Conservation (phyloP, 2,113 vertebrate genomes). For the Ictalurus punctatus region DNA sequence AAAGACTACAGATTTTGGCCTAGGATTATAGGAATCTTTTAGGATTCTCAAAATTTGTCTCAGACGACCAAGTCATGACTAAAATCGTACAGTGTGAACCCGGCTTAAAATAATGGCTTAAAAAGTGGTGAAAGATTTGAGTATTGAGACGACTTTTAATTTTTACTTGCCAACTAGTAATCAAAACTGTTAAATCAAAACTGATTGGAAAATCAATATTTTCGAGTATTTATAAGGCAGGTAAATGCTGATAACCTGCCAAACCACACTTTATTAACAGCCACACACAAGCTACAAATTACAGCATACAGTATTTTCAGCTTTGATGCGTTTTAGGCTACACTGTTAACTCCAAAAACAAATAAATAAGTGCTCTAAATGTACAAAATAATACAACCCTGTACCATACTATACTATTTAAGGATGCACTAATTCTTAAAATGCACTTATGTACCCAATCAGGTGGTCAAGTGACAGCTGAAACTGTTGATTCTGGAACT, state of each 20-base stretch:
- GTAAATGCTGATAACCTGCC: background rate
- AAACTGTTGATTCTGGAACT: background rate
- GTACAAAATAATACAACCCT: background rate
- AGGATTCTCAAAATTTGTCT: too few relatives aligned
- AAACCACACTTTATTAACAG: background rate
- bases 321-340: background rate
- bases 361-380: background rate
- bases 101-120: background rate
- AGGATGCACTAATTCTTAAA: background rate
- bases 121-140: background rate
- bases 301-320: background rate
- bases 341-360: background rate
- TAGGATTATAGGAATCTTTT: too few relatives aligned
- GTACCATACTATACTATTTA: background rate
- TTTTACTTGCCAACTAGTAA: background rate
- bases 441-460: background rate
- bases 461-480: background rate
- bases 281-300: background rate
- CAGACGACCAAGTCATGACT: too few relatives aligned
- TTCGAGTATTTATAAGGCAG: background rate
- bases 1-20: too few relatives aligned
- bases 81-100: too few relatives aligned
- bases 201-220: background rate
- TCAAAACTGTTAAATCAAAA: background rate
- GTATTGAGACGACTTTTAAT: background rate